phyloP scores from a whole-genome alignment of 2,888 invertebrate genomes.

The Euzophera pinguis region DNA sequence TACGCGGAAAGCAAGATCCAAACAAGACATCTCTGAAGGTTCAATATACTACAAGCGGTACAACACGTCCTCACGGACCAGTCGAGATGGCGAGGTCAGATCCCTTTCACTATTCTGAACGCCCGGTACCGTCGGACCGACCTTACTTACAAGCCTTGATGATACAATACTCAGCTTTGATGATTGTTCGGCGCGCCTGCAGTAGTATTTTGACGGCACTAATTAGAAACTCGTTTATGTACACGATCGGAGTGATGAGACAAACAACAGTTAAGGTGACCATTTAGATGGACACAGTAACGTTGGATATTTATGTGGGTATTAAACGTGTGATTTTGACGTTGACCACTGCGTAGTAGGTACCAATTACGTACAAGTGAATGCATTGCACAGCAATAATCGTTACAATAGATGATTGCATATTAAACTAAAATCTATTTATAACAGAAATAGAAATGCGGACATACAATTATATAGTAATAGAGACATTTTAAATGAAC shows the following conservation, averaged over 20 bases:
- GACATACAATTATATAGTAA: too few species aligned
- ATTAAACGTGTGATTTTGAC: not conserved
- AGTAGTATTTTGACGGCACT: constrained; percentile 9
- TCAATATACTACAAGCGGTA: constrained; percentile 48
- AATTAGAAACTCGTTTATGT: constrained; percentile 12
- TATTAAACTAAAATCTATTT: too few species aligned
- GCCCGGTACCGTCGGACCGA: constrained; percentile 58
- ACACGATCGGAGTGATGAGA: not conserved
- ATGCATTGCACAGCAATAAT: too few species aligned
- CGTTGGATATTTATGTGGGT: not conserved
- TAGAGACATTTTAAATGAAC: too few species aligned
- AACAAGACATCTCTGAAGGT: constrained; percentile 35
- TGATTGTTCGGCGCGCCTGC: constrained; percentile 48
- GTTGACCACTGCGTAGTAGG: not conserved
- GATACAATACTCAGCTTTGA: too few species aligned
- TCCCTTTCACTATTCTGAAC: constrained; percentile 70
- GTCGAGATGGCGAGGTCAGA: constrained; percentile 63
- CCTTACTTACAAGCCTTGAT: constrained; percentile 63
- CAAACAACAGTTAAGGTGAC: not conserved
- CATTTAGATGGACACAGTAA: not conserved
- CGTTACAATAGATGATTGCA: too few species aligned
- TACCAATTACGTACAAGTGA: too few species aligned
- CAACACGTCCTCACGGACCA: constrained; percentile 40
- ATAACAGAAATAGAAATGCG: too few species aligned
- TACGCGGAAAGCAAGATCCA: constrained; percentile 14